Base-by-base conservation (phyloP, 2,797 vertebrate genomes). In the Lemur catta region DNA sequence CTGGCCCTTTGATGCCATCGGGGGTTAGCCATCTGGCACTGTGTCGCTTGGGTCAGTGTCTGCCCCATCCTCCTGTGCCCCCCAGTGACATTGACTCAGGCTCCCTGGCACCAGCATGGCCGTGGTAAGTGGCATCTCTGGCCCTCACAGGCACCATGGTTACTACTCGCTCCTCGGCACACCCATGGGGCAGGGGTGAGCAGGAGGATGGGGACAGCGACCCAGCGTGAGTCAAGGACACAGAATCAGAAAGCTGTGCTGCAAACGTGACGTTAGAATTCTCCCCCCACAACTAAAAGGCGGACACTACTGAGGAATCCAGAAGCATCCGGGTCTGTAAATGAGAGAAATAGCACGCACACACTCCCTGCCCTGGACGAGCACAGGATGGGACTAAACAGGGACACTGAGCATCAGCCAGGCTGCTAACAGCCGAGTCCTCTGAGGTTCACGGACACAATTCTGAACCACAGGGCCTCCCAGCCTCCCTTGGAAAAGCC, bases 61-160 rank as follows among this genome's bases (percentile, higher is more conserved):
- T 22, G 8, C 18, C 79, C 79, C 11, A 7, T 61, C 57, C 10
- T 52, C 50, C 28, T 13, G 7, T 4, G n/a, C 6, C 38, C 57
- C 41, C 57, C 28, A 35, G 26, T 38, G 0, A 55, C 52, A 57
- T 11, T 7, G 15, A 38, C 76, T 81, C 18, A 6, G 18, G 38
- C 38, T 35, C 38, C 28, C 79, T 46, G 38, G 41, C 26, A 4
- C 26, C 4, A 41, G 55, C 2, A 18, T 0, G 12, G 33, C 76
- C n/a, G 1, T 3, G 52, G 13, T 11, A 57, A 17, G n/a, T 17
- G 22, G 1, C 0, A 38, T 57, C 75, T 22, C 7, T 1, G 7
- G 24, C 18, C 76, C 57, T 61, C 10, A 61, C 1, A 1, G 33
- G 57, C 10, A 18, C 79, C 9, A 10, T 59, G 55, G 79, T 43